phyloP scores from a whole-genome alignment of 2,797 vertebrate genomes.

The Danionella dracula region DNA sequence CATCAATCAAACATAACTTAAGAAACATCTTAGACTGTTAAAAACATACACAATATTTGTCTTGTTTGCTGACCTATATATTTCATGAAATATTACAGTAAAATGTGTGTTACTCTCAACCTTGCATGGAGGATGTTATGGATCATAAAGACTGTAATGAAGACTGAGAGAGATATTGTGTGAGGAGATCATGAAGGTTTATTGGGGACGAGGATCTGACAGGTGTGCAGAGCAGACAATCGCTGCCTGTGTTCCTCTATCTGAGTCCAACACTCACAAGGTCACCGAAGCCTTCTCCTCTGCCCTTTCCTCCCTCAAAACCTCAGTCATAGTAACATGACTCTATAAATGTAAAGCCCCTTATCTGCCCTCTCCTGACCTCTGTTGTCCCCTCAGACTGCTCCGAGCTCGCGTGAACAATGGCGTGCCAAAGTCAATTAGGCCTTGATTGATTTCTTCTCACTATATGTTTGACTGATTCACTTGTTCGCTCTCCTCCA shows the following conservation, averaged over 20 bases:
- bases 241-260: background rate
- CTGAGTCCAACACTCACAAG: background rate
- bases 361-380: conserved; percentile 27
- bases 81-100: background rate
- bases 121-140: background rate
- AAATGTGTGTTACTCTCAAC: background rate
- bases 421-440: conserved; percentile 74
- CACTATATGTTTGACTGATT: conserved; percentile 55
- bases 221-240: conserved; percentile 15
- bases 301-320: background rate
- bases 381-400: conserved; percentile 20
- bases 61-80: no score
- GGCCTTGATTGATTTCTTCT: conserved; percentile 70
- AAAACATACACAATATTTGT: no score
- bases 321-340: background rate
- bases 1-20: no score
- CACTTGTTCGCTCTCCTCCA: conserved; percentile 57
- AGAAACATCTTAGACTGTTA: no score
- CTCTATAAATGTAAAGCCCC: background rate
- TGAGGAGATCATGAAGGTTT: conserved; percentile 10
- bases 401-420: conserved; percentile 50
- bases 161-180: background rate
- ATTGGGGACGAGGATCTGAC: background rate
- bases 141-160: background rate
- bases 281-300: background rate